Percentiles rank a stretch among this genome's conserved stretches.
Evolutionary conservation across 2,113 vertebrate genomes (phyloP).

Genomic region (Indri indri): DNA sequence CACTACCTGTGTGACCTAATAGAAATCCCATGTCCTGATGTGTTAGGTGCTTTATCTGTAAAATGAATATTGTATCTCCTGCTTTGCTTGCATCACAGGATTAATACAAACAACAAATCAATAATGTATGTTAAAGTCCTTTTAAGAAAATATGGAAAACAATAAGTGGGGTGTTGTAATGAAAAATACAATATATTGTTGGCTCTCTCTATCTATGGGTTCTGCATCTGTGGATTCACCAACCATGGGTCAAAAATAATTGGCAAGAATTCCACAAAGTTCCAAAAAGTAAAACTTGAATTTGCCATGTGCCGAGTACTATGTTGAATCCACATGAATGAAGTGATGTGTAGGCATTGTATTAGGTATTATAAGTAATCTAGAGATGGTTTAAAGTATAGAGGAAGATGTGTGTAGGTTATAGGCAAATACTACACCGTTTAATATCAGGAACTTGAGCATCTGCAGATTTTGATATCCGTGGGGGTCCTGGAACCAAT

Average conservation of each 20-base stretch:
- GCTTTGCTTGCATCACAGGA: not conserved
- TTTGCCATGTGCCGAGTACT: not conserved
- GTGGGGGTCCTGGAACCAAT: not conserved
- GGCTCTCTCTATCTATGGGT: not conserved
- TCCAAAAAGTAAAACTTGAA: not conserved
- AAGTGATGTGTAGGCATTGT: not conserved
- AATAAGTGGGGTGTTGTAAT: not conserved
- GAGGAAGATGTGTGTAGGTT: not conserved
- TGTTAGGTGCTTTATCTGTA: not conserved
- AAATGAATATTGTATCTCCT: not conserved
- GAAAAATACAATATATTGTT: not conserved
- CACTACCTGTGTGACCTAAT: not conserved
- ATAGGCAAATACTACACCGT: not conserved
- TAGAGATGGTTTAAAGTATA: not conserved
- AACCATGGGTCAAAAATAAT: not conserved
- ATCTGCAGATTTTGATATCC: not conserved
- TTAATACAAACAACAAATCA: not conserved
- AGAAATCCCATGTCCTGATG: not conserved
- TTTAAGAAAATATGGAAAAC: not conserved
- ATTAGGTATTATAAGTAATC: not conserved
- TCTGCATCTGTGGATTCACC: not conserved
- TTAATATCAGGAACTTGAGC: not conserved
- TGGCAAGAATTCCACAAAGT: not conserved
- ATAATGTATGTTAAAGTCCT: not conserved
- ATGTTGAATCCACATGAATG: not conserved